Evolutionary conservation across 2,113 vertebrate species (phyloP), one percentile per base, ranked within the genome.

Genomic region (Paradoxurus hermaphroditus): DNA sequence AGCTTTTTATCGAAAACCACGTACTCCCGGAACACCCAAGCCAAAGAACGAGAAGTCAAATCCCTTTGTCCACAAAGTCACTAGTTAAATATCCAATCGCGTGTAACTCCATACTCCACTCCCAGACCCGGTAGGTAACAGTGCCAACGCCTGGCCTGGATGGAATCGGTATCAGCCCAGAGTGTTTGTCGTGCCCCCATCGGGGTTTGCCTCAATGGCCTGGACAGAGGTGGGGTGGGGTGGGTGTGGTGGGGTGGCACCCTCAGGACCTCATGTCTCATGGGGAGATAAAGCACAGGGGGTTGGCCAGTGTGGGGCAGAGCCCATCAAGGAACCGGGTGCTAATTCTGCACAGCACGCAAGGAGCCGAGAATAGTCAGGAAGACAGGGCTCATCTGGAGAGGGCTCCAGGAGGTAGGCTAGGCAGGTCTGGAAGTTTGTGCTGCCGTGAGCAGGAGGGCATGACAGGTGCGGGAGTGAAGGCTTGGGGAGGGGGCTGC

Each of bases 31-130:
- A 86, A 90, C 91, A 87, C 77, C 90, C 85, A 97, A 85, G 77
- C 31, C 79, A 70, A 95, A 97, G 90, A 96, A 96, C 70, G 93
- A 94, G 92, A 97, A 96, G 49, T 90, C 92, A 94, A 87, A 95
- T 95, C 88, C 62, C 70, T 98, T 93, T 97, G 96, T 97, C 86
- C 81, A 95, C 96, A 90, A 65, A 97, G 90, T 95, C 92, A 90
- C 92, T 97, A 86, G 86, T 92, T 89, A 97, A 96, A 97, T 77
- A 96, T 39, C 90, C 63, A 73, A 36, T 94, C 93, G 85, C 90
- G 81, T 6, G 4, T 82, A 75, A 90, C 63, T 72, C 34, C 27
- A 34, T 10, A 56, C 68, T 91, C 91, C 39, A 86, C 84, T 90
- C 92, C 90, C 93, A 92, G 75, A 75, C 49, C 41, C 8, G 4